Base-by-base conservation (phyloP, 2,113 vertebrate species). In the Bufo gargarizans region DNA sequence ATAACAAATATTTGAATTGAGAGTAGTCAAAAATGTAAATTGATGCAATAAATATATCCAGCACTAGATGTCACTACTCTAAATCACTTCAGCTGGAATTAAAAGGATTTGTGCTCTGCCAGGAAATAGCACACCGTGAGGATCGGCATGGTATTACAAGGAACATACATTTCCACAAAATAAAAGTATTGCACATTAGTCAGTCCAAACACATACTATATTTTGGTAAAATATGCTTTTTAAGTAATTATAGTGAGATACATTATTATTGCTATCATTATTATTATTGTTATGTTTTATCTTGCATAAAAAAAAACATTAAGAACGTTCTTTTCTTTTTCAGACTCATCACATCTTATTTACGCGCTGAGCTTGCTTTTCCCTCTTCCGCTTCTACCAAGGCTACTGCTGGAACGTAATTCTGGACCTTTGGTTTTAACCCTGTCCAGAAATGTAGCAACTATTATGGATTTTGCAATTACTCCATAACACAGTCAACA, bases 401-500 rank as follows among this genome's bases (percentile, higher is more conserved):
- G 14, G 82, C 20, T 83, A 65, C 20, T 50, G 50, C 82, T 55
- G 50, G 55, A 69, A 50, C 49, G 13, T 33, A 55, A 69, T 55
- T 71, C 47, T 53, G 22, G 82, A 71, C 63, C 82, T 69, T 71
- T 84, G 47, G 53, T 71, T 71, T 84, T 84, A 84, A 84, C 82
- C 82, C 82, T 71, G 63, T 84, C 63, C 65, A 84, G 82, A 84
- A 33, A 55, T 71, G 82, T 33, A 71, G 65, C 47, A 53, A 22
- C 49, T 49, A 71, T 55, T 84, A 84, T 84, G 12, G 82, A 84
- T 84, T 84, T 84, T 84, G 47, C 49, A 84, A 84, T 84, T 84
- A 84, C 47, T 10, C 49, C 14, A 69, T 22, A 84, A 84, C 63
- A 84, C 63, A 84, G 63, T 84, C 82, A 84, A 84, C 82, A 84